Evolutionary conservation across 2,888 invertebrate genomes (phyloP).

Genomic region (Parnassius glacialis): DNA sequence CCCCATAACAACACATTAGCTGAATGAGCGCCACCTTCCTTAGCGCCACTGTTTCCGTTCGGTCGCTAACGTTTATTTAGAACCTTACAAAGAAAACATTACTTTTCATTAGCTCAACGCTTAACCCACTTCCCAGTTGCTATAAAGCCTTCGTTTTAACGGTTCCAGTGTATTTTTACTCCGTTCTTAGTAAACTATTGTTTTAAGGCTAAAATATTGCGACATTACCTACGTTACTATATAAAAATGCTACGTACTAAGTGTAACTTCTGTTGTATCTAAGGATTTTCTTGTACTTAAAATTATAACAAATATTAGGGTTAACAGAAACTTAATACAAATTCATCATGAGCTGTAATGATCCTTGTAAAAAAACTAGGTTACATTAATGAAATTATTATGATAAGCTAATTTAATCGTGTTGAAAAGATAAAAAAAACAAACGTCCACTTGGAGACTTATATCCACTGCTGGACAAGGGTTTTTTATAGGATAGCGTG

Average conservation of each 20-base stretch:
- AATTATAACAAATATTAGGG: too few relatives aligned
- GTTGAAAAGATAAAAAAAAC: too few relatives aligned
- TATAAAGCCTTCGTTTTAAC: conserved; percentile 28
- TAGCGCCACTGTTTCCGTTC: conserved; percentile 12
- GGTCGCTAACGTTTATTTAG: conserved; percentile 26
- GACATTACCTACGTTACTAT: conserved; percentile 12
- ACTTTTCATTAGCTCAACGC: conserved; percentile 30
- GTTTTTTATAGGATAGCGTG: too few relatives aligned
- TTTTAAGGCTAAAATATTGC: conserved; percentile 27
- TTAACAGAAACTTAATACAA: too few relatives aligned
- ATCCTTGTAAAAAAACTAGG: too few relatives aligned
- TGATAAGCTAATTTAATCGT: too few relatives aligned
- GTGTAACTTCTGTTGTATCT: conserved; percentile 10
- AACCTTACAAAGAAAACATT: conserved; percentile 28
- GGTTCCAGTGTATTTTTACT: conserved; percentile 24
- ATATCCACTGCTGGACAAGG: too few relatives aligned
- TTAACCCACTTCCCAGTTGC: conserved; percentile 30
- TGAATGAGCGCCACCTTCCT: conserved; percentile 1
- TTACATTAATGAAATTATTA: too few relatives aligned
- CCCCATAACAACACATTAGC: conserved; percentile 8
- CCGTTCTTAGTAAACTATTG: conserved; percentile 21
- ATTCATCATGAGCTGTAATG: too few relatives aligned
- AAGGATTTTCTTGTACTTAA: too few relatives aligned
- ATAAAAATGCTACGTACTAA: conserved; percentile 7
- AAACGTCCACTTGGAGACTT: too few relatives aligned